These are phyloP conservation scores for Megaceryle torquata DNA, from an alignment of 2,113 vertebrate genomes.

Conservation along the genomic window DNA sequence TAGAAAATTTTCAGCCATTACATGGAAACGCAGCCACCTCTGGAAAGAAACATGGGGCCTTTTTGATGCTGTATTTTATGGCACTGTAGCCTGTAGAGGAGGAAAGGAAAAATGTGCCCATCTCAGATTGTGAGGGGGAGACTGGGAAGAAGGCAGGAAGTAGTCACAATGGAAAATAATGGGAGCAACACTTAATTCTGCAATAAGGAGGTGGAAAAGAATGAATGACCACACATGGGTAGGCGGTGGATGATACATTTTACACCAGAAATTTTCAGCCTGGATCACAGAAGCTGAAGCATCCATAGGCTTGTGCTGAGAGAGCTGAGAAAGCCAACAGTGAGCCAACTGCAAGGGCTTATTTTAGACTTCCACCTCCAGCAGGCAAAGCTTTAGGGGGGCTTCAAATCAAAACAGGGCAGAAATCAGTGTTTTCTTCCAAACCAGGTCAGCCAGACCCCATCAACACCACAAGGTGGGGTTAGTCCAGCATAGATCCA, in stretches of 20 bases:
- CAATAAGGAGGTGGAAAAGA: not conserved
- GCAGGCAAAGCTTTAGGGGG: not conserved
- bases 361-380: slow-evolving; percentile 19
- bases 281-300: not conserved
- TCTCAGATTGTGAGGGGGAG: not conserved
- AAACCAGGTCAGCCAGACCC: slow-evolving; percentile 1
- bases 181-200: not conserved
- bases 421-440: not conserved
- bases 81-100: not conserved
- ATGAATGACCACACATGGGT: fast-evolving
- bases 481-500: slow-evolving; percentile 48
- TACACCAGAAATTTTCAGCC: not conserved
- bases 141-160: not conserved
- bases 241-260: not conserved
- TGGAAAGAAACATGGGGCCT: not conserved
- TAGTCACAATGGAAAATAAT: not conserved
- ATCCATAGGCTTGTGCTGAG: not conserved
- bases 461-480: slow-evolving; percentile 50
- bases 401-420: not conserved
- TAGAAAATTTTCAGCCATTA: not conserved
- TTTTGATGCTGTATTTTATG: fast-evolving
- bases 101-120: fast-evolving
- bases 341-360: not conserved
- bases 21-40: not conserved
- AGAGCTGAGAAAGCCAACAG: not conserved